phyloP scores from a whole-genome alignment of 2,797 vertebrate species.

The Vireo griseus region DNA sequence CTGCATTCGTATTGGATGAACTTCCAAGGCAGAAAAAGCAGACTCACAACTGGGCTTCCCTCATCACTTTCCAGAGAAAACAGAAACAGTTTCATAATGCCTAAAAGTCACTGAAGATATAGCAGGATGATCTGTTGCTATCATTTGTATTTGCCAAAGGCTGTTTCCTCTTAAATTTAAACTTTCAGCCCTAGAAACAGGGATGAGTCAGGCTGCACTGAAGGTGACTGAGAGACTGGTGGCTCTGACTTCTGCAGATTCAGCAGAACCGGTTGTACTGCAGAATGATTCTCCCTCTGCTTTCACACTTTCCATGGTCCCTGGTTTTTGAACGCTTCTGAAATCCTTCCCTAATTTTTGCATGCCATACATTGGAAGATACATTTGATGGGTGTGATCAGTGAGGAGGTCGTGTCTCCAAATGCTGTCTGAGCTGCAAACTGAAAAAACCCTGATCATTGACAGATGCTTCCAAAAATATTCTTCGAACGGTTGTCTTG shows the following conservation, averaged over 20 bases:
- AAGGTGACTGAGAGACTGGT: neutral
- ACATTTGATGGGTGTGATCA: rapidly evolving
- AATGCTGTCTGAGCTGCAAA: neutral
- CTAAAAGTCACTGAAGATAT: neutral
- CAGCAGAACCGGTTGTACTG: neutral
- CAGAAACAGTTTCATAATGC: neutral
- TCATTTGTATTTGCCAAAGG: neutral
- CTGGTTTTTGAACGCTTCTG: neutral
- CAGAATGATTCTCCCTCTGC: rapidly evolving
- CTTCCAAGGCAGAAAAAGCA: neutral
- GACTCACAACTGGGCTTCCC: neutral
- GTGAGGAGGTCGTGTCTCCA: rapidly evolving
- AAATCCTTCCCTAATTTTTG: neutral
- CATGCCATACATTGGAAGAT: rapidly evolving
- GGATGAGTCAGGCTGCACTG: neutral
- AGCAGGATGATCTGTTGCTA: neutral
- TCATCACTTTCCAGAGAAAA: neutral
- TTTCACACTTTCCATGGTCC: neutral
- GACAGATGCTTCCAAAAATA: neutral
- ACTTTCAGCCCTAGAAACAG: neutral
- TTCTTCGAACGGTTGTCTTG: neutral
- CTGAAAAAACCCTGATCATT: neutral
- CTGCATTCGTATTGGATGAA: rapidly evolving
- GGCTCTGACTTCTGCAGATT: neutral
- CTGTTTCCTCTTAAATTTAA: neutral